These are phyloP conservation scores for Gymnocheta viridis DNA, from an alignment of 2,888 invertebrate genomes.

Conservation along the genomic window DNA sequence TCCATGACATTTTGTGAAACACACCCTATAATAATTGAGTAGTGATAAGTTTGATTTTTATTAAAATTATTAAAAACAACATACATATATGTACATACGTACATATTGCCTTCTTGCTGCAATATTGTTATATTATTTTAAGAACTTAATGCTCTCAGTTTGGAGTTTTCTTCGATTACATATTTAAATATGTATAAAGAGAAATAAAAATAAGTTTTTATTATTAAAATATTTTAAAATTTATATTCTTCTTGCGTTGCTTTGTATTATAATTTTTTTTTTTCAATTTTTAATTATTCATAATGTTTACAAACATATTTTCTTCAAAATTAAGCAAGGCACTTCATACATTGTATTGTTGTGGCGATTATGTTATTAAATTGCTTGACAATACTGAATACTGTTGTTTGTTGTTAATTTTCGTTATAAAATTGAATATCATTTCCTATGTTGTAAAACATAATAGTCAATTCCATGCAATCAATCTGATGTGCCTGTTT, in stretches of 20 bases:
- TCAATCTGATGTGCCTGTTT: no score
- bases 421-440: neutral
- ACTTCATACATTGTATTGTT: neutral
- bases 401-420: no score
- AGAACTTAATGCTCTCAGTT: neutral
- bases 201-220: no score
- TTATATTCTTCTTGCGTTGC: neutral
- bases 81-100: no score
- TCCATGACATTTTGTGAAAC: conserved; percentile 23
- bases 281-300: neutral
- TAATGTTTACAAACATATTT: neutral
- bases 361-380: neutral
- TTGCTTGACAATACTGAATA: neutral
- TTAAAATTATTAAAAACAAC: no score
- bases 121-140: no score
- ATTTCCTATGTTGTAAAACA: no score
- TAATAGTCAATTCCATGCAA: no score
- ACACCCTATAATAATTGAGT: conserved; percentile 16
- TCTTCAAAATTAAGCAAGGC: neutral
- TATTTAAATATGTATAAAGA: no score
- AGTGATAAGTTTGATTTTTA: neutral
- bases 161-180: no score
- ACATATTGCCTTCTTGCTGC: no score
- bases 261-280: neutral
- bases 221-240: neutral